Conservation (phyloP, 1,140 invertebrate genomes). For the Rhizoglyphus robini region DNA sequence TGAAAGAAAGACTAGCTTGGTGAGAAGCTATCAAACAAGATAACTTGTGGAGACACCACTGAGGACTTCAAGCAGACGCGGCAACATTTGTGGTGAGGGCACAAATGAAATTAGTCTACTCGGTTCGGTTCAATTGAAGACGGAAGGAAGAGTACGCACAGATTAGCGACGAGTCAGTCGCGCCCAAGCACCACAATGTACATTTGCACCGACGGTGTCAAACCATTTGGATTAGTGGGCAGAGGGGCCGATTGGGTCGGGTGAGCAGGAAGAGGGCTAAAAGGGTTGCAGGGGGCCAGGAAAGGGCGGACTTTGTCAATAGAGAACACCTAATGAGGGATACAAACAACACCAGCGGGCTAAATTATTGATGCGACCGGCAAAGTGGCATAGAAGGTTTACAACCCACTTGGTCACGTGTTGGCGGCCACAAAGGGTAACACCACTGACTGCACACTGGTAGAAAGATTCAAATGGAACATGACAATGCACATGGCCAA, state of each 20-base stretch:
- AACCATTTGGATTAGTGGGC: no score
- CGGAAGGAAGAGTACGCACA: constrained; percentile 4
- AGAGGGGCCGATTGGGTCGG: no score
- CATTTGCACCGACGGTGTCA: background rate
- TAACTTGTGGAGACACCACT: no score
- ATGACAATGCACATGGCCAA: background rate
- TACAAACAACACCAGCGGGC: background rate
- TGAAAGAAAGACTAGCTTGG: background rate
- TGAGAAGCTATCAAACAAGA: background rate
- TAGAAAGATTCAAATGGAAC: background rate
- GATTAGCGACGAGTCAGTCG: background rate
- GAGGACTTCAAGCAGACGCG: no score
- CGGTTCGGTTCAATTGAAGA: constrained; percentile 1
- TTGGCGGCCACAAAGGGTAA: background rate
- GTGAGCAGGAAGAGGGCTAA: no score
- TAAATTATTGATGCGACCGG: background rate
- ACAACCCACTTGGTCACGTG: background rate
- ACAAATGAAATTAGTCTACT: background rate
- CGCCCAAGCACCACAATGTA: background rate
- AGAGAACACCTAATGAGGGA: constrained; percentile 1
- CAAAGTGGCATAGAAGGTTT: background rate
- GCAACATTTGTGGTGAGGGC: background rate
- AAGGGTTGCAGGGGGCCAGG: background rate
- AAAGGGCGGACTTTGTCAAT: background rate
- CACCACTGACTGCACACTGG: no score